A percentile compares a stretch with the other conserved stretches of the same genome.
Evolutionary conservation across 1,140 invertebrate genomes (phyloP).

Genomic region (Drosophila trapezifrons): DNA sequence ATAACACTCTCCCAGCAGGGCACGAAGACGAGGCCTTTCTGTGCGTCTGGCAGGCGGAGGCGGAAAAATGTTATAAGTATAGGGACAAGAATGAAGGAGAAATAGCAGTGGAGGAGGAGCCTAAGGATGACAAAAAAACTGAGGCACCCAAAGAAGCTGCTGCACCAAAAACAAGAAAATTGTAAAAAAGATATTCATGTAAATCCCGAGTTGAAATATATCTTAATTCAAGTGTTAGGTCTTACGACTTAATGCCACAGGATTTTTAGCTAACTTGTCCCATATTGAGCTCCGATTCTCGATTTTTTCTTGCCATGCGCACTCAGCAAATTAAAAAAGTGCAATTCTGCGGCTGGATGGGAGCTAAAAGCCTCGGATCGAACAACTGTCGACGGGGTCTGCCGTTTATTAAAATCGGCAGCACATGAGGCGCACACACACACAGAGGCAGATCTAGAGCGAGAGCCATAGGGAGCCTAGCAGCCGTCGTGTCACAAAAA

Average conservation of each 20-base stretch:
- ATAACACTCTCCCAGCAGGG: no score
- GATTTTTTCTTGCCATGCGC: slow-evolving; percentile 1
- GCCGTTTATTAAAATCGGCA: slow-evolving; percentile 53
- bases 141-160: no score
- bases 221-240: neutral
- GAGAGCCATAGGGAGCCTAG: neutral
- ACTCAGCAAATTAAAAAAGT: slow-evolving; percentile 47
- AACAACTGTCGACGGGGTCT: slow-evolving; percentile 31
- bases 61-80: slow-evolving; percentile 29
- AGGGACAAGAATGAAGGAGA: slow-evolving; percentile 1
- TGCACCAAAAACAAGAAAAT: neutral
- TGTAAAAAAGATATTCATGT: neutral
- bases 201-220: neutral
- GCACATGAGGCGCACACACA: slow-evolving; percentile 15
- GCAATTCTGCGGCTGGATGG: slow-evolving; percentile 8
- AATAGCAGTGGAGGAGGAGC: no score
- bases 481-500: slow-evolving; percentile 38
- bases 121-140: no score
- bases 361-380: slow-evolving; percentile 10
- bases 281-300: no score
- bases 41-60: slow-evolving; percentile 16
- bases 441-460: neutral
- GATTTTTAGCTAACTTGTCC: no score
- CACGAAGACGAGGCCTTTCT: neutral
- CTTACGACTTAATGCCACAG: no score